Conservation (phyloP, 2,797 vertebrate species). For the Liasis olivaceus region DNA sequence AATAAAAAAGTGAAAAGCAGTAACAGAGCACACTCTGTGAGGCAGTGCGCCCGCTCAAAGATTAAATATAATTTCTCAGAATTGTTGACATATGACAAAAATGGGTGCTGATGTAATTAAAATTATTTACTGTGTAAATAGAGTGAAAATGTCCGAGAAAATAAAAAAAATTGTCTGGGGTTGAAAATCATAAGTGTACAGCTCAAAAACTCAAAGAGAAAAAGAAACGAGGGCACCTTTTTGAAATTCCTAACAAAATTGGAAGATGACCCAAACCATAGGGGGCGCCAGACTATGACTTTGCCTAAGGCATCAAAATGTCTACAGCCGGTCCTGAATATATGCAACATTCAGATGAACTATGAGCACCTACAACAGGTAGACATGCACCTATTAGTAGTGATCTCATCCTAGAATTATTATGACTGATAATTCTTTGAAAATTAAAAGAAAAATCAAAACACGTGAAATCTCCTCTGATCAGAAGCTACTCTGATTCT, state of each 20-base stretch:
- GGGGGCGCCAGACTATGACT: neutral
- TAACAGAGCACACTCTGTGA: neutral
- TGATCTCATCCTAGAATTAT: neutral
- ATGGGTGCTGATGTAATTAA: neutral
- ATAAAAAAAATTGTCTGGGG: neutral
- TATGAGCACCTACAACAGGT: neutral
- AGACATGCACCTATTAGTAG: neutral
- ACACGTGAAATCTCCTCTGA: neutral
- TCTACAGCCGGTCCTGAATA: neutral
- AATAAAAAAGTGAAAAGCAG: neutral
- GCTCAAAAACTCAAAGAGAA: neutral
- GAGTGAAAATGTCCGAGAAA: neutral
- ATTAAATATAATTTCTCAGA: neutral
- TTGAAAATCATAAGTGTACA: neutral
- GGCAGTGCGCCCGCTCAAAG: neutral
- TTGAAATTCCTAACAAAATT: neutral
- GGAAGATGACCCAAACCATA: neutral
- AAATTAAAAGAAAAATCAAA: neutral
- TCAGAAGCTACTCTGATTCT: neutral
- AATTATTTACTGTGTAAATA: neutral
- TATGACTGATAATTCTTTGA: neutral
- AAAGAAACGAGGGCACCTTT: neutral
- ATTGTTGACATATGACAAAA: neutral
- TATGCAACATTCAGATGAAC: neutral
- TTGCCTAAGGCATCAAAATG: neutral